These are phyloP conservation scores for Colletes collaris DNA, from an alignment of 2,888 invertebrate species.

Conservation along the genomic window DNA sequence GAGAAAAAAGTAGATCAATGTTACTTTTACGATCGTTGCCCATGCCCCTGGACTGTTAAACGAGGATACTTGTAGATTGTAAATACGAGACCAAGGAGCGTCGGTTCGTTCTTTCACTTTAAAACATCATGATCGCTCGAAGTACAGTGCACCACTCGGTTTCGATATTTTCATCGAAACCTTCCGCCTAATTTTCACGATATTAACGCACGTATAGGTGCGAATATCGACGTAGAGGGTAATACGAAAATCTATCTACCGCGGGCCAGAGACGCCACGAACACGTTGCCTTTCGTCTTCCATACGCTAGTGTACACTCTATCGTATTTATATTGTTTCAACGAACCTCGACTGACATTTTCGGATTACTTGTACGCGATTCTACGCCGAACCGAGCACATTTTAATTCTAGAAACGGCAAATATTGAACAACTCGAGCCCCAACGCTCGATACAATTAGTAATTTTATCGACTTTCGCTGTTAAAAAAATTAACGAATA, in stretches of 20 bases:
- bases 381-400: background rate
- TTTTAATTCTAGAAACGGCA: constrained; percentile 10
- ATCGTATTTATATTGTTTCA: constrained; percentile 43
- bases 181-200: constrained; percentile 62
- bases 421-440: background rate
- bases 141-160: constrained; percentile 15
- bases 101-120: constrained; percentile 44
- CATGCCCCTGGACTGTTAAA: constrained; percentile 45
- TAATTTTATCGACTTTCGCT: no score
- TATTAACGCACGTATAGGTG: constrained; percentile 46
- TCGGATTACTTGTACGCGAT: background rate
- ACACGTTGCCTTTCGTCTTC: constrained; percentile 54
- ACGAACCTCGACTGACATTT: constrained; percentile 39
- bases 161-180: constrained; percentile 31
- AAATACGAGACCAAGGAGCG: constrained; percentile 65
- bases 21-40: constrained; percentile 57
- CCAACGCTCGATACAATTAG: no score
- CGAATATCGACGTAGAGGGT: constrained; percentile 30
- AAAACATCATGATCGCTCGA: constrained; percentile 34
- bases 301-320: constrained; percentile 28
- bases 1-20: constrained; percentile 47
- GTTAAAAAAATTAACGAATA: background rate
- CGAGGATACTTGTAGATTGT: constrained; percentile 51
- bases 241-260: constrained; percentile 35
- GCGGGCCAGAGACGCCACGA: constrained; percentile 53